Evolutionary conservation across 2,797 vertebrate genomes (phyloP), one percentile per base, ranked within the genome.

Genomic region (Remorina albescens): DNA sequence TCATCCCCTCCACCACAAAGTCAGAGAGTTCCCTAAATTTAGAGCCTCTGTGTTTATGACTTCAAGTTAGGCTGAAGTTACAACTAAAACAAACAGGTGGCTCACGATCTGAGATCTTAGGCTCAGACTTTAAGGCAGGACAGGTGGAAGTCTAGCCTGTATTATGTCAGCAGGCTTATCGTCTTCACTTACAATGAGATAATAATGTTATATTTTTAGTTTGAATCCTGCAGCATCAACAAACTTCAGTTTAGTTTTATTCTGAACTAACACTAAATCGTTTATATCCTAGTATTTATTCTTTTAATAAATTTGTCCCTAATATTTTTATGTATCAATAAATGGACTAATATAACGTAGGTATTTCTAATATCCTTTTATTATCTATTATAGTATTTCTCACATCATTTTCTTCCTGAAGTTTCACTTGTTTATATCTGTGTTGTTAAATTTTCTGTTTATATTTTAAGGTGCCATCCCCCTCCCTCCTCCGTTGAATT

Each of bases 381-480:
- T n/a, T 18, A 23, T 37, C 5, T 46, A 25, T 78, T 58, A 79
- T 71, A 68, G 65, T 8, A 70, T 83, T 80, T 58, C 62, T 70
- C 21, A 11, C 21, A 16, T 30, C 30, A n/a, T n/a, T n/a, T 30
- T 30, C 30, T 30, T 30, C 3, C 30, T 30, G 30, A n/a, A n/a
- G n/a, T n/a, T n/a, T n/a, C n/a, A n/a, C n/a, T n/a, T n/a, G n/a
- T n/a, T n/a, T n/a, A 30, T 6, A 30, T 30, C 3, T 30, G 30
- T 30, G 30, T 30, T 30, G 30, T 30, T 30, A 30, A 3, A 30
- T 30, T 3, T 30, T 30, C 30, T 6, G 6, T 30, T 30, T 30
- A 30, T 30, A 6, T 30, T n/a, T 30, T 3, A 30, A 30, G 30
- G 30, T 30, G 30, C 3, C 6, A 30, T 6, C n/a, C n/a, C n/a